These are phyloP conservation scores for Andrena camellia DNA, from an alignment of 2,888 invertebrate genomes.

Conservation along the genomic window DNA sequence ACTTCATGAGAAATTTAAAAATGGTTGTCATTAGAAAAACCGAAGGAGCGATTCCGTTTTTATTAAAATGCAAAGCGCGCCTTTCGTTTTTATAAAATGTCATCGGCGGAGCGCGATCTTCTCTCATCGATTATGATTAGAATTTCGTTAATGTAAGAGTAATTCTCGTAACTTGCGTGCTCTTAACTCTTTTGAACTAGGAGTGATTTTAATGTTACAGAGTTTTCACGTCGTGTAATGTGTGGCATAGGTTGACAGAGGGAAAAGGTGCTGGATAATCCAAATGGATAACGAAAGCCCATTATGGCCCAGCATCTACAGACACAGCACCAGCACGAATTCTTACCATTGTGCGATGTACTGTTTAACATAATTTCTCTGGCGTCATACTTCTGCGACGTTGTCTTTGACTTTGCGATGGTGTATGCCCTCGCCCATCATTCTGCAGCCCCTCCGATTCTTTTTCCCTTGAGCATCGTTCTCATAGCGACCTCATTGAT, in stretches of 20 bases:
- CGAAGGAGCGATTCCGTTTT: background rate
- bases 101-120: background rate
- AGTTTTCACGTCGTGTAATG: conserved; percentile 32
- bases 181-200: background rate
- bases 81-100: background rate
- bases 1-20: conserved; percentile 27
- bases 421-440: conserved; percentile 92
- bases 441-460: conserved; percentile 73
- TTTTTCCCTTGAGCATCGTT: conserved; percentile 86
- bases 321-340: conserved; percentile 87
- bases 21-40: conserved; percentile 2
- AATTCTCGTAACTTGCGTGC: no score
- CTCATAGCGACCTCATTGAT: conserved; percentile 91
- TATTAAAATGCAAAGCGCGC: background rate
- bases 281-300: conserved; percentile 84
- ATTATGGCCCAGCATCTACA: conserved; percentile 84
- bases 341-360: conserved; percentile 95
- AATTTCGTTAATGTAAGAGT: background rate
- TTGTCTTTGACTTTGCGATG: conserved; percentile 95
- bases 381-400: conserved; percentile 96
- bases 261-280: conserved; percentile 76
- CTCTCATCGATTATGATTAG: background rate
- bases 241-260: conserved; percentile 63
- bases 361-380: conserved; percentile 96
- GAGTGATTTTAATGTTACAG: conserved; percentile 2